Evolutionary conservation across 2,888 invertebrate genomes (phyloP).

Genomic region (Lysandra coridon): DNA sequence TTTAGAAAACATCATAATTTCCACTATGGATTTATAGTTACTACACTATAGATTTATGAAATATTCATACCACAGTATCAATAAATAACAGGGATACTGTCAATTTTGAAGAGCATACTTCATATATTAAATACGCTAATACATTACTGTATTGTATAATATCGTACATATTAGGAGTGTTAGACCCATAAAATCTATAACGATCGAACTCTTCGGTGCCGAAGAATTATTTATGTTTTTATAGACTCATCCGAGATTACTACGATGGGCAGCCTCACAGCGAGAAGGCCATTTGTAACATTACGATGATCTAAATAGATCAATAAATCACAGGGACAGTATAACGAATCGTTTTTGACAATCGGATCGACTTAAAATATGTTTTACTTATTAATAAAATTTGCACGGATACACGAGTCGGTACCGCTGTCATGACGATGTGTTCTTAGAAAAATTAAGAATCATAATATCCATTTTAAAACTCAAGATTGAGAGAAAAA

Average conservation of each 20-base stretch:
- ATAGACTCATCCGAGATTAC: not conserved
- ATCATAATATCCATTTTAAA: not conserved
- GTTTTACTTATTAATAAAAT: not conserved
- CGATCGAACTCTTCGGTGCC: not conserved
- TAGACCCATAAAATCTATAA: not conserved
- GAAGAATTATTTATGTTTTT: not conserved
- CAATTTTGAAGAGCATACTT: not conserved
- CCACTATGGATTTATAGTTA: too few species aligned
- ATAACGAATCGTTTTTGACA: not conserved
- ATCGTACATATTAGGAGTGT: constrained; percentile 4
- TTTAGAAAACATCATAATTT: too few species aligned
- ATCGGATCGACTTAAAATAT: not conserved
- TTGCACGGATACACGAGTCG: not conserved
- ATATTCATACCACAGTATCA: not conserved
- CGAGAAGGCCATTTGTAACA: constrained; percentile 7
- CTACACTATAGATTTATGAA: too few species aligned
- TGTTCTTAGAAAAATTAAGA: not conserved
- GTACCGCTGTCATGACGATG: too few species aligned
- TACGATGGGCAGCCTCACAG: not conserved
- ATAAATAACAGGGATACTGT: not conserved
- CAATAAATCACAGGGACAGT: constrained; percentile 24
- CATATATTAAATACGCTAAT: not conserved
- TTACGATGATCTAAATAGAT: constrained; percentile 17
- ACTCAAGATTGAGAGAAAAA: not conserved
- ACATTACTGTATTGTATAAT: not conserved